A percentile compares a stretch with the other conserved stretches of the same genome.
phyloP scores from a whole-genome alignment of 2,113 vertebrate species.

The Corynorhinus townsendii region DNA sequence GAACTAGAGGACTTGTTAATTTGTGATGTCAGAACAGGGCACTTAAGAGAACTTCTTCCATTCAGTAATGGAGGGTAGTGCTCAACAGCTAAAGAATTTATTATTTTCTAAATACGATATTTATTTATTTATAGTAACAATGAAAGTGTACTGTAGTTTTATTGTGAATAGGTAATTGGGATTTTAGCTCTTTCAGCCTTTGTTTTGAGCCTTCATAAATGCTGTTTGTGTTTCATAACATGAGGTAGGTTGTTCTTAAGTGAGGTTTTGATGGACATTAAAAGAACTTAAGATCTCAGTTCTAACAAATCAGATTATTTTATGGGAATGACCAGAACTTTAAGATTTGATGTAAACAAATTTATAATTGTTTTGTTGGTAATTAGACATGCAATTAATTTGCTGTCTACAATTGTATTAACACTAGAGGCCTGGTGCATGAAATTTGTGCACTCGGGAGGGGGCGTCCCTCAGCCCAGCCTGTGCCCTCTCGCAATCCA shows the following conservation, averaged over 20 bases:
- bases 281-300: constrained; percentile 17
- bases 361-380: background rate
- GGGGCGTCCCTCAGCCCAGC: no score
- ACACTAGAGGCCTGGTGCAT: background rate
- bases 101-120: constrained; percentile 31
- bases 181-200: background rate
- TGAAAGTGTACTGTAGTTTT: background rate
- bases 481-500: no score
- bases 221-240: background rate
- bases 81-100: background rate
- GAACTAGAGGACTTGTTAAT: background rate
- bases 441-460: no score
- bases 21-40: background rate
- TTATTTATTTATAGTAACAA: constrained; percentile 37
- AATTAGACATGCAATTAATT: background rate
- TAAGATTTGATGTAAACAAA: background rate
- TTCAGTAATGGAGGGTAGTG: background rate
- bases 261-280: background rate
- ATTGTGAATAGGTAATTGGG: background rate
- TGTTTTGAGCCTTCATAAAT: background rate
- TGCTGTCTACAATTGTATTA: background rate
- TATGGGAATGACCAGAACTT: background rate
- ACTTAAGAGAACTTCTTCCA: background rate
- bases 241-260: background rate
- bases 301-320: background rate